Conservation (phyloP, 2,797 vertebrate species). For the Salarias fasciatus region DNA sequence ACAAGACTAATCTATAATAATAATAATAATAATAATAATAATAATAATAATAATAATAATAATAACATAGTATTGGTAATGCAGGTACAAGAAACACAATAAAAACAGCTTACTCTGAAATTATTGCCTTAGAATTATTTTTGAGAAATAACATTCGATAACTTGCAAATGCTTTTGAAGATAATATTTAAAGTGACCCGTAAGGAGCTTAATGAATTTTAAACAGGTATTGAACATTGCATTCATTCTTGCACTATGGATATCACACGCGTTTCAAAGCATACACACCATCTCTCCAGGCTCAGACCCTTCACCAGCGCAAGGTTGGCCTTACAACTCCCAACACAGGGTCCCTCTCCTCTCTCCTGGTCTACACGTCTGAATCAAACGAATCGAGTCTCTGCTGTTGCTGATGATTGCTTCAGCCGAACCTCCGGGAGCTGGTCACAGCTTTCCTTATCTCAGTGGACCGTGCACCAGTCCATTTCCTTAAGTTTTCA, state of each 20-base stretch:
- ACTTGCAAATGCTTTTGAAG: too few species aligned
- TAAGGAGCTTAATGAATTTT: too few species aligned
- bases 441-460: conserved; percentile 56
- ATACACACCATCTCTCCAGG: conserved; percentile 61
- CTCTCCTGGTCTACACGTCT: conserved; percentile 47
- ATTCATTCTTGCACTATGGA: conserved; percentile 15
- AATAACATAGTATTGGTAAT: too few species aligned
- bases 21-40: neutral
- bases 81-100: too few species aligned
- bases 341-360: conserved; percentile 35
- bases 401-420: conserved; percentile 50
- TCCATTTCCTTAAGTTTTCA: conserved; percentile 65
- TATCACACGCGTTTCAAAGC: conserved; percentile 36
- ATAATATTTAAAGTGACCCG: too few species aligned
- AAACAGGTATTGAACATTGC: neutral
- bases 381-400: conserved; percentile 49
- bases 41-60: too few species aligned
- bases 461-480: conserved; percentile 60
- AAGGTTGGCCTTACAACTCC: conserved; percentile 42
- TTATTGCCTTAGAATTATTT: too few species aligned
- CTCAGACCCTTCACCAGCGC: conserved; percentile 49
- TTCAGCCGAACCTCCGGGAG: conserved; percentile 54
- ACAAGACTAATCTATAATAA: neutral
- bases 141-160: too few species aligned
- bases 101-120: too few species aligned